Evolutionary conservation across 2,113 vertebrate species (phyloP).

Genomic region (Rattus rattus): DNA sequence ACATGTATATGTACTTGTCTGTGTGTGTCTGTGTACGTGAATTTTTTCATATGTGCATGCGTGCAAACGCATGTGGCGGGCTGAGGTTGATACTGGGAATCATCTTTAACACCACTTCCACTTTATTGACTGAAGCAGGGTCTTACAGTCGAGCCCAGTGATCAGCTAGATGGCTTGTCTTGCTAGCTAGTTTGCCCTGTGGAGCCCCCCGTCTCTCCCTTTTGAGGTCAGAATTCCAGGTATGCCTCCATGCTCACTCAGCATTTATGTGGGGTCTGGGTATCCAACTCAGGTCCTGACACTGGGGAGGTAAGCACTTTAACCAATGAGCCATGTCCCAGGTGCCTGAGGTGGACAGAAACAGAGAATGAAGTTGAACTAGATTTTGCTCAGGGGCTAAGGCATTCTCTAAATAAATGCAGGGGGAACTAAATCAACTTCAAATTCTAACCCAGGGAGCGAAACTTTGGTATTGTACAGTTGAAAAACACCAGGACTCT

Average conservation of each 20-base stretch:
- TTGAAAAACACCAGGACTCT: background rate
- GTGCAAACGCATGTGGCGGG: background rate
- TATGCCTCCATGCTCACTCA: background rate
- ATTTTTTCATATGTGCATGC: no score
- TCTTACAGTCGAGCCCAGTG: background rate
- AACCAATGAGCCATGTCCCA: background rate
- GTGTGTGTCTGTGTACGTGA: background rate
- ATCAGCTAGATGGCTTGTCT: background rate
- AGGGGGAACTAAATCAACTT: conserved; percentile 18
- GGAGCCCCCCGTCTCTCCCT: background rate
- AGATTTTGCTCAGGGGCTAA: background rate
- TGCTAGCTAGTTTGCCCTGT: background rate
- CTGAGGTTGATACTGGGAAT: background rate
- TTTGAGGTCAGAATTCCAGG: background rate
- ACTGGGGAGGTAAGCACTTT: background rate
- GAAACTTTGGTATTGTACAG: background rate
- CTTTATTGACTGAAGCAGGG: background rate
- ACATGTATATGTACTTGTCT: no score
- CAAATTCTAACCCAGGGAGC: background rate
- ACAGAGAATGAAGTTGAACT: background rate
- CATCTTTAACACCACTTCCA: background rate
- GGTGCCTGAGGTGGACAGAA: background rate
- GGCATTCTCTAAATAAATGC: background rate
- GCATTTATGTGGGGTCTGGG: background rate
- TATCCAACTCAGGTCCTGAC: no score